These are phyloP conservation scores for Pempheris klunzingeri DNA, from an alignment of 2,797 vertebrate species.

Conservation along the genomic window DNA sequence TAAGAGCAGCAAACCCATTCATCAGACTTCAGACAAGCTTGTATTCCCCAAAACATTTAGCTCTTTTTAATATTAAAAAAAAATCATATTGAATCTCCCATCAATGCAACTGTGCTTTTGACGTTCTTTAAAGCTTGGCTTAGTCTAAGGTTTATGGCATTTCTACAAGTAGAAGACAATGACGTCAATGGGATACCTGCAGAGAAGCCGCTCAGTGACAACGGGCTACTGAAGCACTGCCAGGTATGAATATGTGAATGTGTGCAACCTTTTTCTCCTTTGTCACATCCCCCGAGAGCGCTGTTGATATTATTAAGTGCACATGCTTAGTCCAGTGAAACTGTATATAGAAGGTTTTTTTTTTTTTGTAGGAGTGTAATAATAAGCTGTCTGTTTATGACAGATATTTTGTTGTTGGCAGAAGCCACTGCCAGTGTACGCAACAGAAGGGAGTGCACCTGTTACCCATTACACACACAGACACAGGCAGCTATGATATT, in stretches of 20 bases:
- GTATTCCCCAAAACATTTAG: conserved; percentile 31
- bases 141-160: conserved; percentile 52
- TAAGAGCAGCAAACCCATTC: conserved; percentile 42
- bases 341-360: background rate
- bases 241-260: conserved; percentile 45
- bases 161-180: conserved; percentile 59
- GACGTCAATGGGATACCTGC: conserved; percentile 71
- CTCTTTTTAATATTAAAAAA: conserved; percentile 27
- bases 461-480: conserved; percentile 52
- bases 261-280: conserved; percentile 25
- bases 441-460: conserved; percentile 65
- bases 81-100: conserved; percentile 34
- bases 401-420: conserved; percentile 56
- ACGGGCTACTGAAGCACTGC: conserved; percentile 53
- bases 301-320: conserved; percentile 3
- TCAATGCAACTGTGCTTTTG: conserved; percentile 44
- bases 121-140: conserved; percentile 45
- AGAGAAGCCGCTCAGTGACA: conserved; percentile 53
- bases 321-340: background rate
- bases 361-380: conserved; percentile 10
- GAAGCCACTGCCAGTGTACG: conserved; percentile 20
- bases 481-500: conserved; percentile 27
- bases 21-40: conserved; percentile 55
- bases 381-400: conserved; percentile 17
- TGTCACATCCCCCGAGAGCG: background rate